Conservation (phyloP, 1,140 invertebrate genomes). For the Rhopalosiphum maidis region DNA sequence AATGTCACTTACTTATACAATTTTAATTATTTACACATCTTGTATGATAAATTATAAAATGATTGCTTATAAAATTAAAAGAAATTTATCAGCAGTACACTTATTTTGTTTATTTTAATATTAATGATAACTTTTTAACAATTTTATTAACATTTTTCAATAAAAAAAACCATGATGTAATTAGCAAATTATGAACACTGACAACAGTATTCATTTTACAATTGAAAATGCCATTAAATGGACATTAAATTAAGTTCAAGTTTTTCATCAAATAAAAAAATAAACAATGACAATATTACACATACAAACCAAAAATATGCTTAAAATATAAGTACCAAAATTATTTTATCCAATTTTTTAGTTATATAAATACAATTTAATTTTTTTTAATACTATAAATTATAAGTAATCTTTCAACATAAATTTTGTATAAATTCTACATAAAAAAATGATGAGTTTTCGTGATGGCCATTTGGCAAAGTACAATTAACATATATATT, state of each 20-base stretch:
- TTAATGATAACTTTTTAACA: background rate
- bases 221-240: background rate
- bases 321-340: slow-evolving; percentile 41
- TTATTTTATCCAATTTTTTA: background rate
- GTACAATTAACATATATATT: slow-evolving; percentile 15
- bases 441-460: slow-evolving; percentile 1
- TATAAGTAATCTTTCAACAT: slow-evolving; percentile 4
- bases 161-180: background rate
- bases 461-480: background rate
- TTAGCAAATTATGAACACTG: background rate
- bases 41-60: background rate
- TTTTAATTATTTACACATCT: slow-evolving; percentile 41
- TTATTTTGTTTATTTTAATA: background rate
- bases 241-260: background rate
- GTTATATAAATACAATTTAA: slow-evolving; percentile 22
- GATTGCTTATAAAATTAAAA: slow-evolving; percentile 34
- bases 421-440: slow-evolving; percentile 16
- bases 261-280: slow-evolving; percentile 31
- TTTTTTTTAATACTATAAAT: slow-evolving; percentile 34
- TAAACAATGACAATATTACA: background rate
- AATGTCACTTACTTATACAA: slow-evolving; percentile 12
- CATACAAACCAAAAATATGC: slow-evolving; percentile 11
- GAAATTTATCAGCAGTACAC: slow-evolving; percentile 28
- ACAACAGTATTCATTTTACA: background rate
- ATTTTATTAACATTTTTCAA: background rate